phyloP scores from a whole-genome alignment of 2,888 invertebrate species.

The Charanyca ferruginea region DNA sequence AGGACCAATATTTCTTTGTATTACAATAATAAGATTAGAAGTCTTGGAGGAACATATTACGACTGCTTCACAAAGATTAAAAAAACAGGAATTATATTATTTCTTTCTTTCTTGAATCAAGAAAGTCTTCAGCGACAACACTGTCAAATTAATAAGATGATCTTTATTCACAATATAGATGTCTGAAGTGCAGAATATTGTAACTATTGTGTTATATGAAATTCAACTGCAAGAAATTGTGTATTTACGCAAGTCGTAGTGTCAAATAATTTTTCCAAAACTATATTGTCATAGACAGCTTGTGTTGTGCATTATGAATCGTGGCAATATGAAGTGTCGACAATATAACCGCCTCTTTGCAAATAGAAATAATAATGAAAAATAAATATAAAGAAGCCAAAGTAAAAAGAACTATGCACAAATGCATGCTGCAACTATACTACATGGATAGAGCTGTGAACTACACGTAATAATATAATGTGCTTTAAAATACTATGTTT shows the following conservation, averaged over 20 bases:
- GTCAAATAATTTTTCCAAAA: slow-evolving; percentile 5
- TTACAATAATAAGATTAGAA: no score
- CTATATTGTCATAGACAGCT: neutral
- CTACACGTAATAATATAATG: slow-evolving; percentile 45
- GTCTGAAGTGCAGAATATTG: slow-evolving; percentile 7
- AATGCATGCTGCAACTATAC: slow-evolving; percentile 69
- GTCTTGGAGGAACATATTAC: no score
- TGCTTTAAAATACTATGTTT: slow-evolving; percentile 15
- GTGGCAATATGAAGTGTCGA: slow-evolving; percentile 40
- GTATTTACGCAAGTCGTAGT: slow-evolving; percentile 10
- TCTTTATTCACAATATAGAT: slow-evolving; percentile 9
- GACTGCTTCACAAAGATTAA: neutral
- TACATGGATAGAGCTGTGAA: slow-evolving; percentile 48
- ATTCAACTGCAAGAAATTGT: neutral
- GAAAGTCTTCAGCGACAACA: slow-evolving; percentile 12
- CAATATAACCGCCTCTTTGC: slow-evolving; percentile 71
- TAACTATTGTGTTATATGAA: slow-evolving; percentile 6
- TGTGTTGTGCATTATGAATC: slow-evolving; percentile 26
- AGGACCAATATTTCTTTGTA: neutral
- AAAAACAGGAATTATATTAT: neutral
- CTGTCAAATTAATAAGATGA: slow-evolving; percentile 2
- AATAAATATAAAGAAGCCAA: slow-evolving; percentile 62
- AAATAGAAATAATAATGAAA: slow-evolving; percentile 68
- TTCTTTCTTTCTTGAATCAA: slow-evolving; percentile 1
- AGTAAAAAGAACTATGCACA: slow-evolving; percentile 57